Percentiles rank a stretch among this genome's conserved stretches.
Evolutionary conservation across 2,797 vertebrate genomes (phyloP).

Genomic region (Fistularia commersonii): DNA sequence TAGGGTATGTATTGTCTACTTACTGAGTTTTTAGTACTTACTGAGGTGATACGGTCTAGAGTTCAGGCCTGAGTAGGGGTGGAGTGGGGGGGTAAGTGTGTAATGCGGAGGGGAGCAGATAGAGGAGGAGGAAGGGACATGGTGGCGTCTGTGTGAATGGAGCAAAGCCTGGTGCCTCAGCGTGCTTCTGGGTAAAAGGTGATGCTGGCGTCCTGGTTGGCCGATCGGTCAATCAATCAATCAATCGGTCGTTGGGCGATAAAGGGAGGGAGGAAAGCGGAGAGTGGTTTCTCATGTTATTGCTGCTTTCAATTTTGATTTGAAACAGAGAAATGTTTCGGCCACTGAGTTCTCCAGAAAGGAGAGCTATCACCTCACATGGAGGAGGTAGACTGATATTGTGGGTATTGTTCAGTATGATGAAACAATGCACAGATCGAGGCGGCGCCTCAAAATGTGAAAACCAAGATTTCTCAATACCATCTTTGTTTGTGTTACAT

Average conservation of each 20-base stretch:
- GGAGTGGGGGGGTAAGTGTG: conserved; percentile 73
- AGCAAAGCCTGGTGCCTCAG: conserved; percentile 82
- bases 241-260: conserved; percentile 56
- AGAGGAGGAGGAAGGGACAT: conserved; percentile 60
- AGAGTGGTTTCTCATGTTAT: conserved; percentile 67
- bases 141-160: conserved; percentile 79
- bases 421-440: conserved; percentile 25
- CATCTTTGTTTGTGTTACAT: background rate
- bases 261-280: conserved; percentile 67
- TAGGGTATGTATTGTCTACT: conserved; percentile 63
- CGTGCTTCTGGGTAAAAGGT: conserved; percentile 79
- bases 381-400: conserved; percentile 31
- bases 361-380: conserved; percentile 42
- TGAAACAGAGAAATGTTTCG: conserved; percentile 61
- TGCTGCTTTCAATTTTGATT: conserved; percentile 53
- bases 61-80: conserved; percentile 67
- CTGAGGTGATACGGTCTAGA: conserved; percentile 77
- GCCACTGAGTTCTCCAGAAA: conserved; percentile 37
- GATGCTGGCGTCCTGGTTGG: conserved; percentile 80
- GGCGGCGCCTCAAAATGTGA: background rate
- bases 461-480: background rate
- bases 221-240: conserved; percentile 64
- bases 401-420: conserved; percentile 33
- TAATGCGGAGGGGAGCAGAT: conserved; percentile 71
- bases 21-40: conserved; percentile 77